phyloP scores from a whole-genome alignment of 1,140 invertebrate species.

The Drosophila truncata region DNA sequence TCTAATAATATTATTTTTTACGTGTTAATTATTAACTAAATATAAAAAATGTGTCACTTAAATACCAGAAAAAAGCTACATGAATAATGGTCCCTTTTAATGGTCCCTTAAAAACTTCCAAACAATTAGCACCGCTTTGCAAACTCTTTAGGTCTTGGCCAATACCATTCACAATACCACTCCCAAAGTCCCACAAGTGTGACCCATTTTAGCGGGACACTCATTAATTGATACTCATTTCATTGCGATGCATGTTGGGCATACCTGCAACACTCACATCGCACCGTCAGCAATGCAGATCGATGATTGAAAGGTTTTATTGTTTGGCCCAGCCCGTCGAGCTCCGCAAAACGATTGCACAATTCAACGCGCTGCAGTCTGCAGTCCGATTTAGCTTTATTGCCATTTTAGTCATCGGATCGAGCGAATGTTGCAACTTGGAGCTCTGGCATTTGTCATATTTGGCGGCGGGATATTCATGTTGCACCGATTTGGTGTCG shows the following conservation, averaged over 20 bases:
- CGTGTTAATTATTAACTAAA: no score
- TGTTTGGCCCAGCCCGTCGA: slow-evolving; percentile 46
- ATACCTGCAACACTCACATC: slow-evolving; percentile 34
- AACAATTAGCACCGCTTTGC: neutral
- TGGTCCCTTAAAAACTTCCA: neutral
- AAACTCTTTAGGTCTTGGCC: slow-evolving; percentile 3
- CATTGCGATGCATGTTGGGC: slow-evolving; percentile 11
- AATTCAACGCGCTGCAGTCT: slow-evolving; percentile 44
- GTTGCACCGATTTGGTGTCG: slow-evolving; percentile 66
- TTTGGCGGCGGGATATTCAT: slow-evolving; percentile 75
- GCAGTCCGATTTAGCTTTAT: slow-evolving; percentile 47
- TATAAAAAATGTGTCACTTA: no score
- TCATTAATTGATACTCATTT: slow-evolving; percentile 33
- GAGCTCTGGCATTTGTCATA: slow-evolving; percentile 77
- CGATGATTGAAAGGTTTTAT: slow-evolving; percentile 34
- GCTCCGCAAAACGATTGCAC: slow-evolving; percentile 53
- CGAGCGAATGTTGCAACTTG: slow-evolving; percentile 66
- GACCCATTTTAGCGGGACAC: slow-evolving; percentile 46
- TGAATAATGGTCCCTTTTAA: no score
- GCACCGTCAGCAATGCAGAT: slow-evolving; percentile 47
- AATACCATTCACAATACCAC: slow-evolving; percentile 7
- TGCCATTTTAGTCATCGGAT: slow-evolving; percentile 70
- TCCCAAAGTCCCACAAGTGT: slow-evolving; percentile 49
- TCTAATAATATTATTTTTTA: no score
- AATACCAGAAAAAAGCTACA: no score